Evolutionary conservation across 23 tunicate species (phyloP).

Genomic region (Ascidia mentula): DNA sequence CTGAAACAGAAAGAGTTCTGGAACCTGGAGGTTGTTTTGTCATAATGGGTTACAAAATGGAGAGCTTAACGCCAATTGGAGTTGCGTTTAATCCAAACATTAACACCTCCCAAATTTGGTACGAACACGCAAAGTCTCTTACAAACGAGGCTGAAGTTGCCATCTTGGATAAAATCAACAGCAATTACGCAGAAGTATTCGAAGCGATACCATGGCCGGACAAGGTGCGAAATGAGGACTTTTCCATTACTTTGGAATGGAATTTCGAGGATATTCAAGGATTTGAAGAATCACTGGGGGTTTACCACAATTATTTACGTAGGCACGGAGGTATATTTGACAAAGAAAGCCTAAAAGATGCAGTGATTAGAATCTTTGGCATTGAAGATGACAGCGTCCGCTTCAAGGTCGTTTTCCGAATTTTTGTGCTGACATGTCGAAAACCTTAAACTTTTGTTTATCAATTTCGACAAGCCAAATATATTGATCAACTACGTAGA

Average conservation of each 20-base stretch:
- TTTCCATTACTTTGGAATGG: background rate
- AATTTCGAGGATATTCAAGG: too few relatives aligned
- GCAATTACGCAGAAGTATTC: background rate
- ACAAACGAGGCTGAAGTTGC: too few relatives aligned
- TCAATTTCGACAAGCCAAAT: too few relatives aligned
- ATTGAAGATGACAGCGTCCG: background rate
- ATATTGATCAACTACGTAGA: too few relatives aligned
- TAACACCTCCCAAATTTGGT: too few relatives aligned
- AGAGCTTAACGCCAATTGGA: background rate
- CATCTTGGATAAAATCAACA: background rate
- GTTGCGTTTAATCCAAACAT: background rate
- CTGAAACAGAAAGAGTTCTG: slow-evolving; percentile 56
- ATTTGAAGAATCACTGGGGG: too few relatives aligned
- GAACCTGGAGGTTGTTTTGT: slow-evolving; percentile 65
- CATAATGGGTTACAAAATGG: slow-evolving; percentile 40
- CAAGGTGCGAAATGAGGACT: slow-evolving; percentile 23
- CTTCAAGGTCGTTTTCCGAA: background rate
- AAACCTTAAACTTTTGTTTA: too few relatives aligned
- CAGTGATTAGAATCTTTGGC: background rate
- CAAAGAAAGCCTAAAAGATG: background rate
- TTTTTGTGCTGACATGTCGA: too few relatives aligned
- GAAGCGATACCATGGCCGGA: slow-evolving; percentile 17
- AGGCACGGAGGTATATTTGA: background rate
- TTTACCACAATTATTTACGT: slow-evolving; percentile 12
- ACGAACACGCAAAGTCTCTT: too few relatives aligned